Evolutionary conservation across 2,797 vertebrate species (phyloP), one percentile per base, ranked within the genome.

Genomic region (Sparus aurata): DNA sequence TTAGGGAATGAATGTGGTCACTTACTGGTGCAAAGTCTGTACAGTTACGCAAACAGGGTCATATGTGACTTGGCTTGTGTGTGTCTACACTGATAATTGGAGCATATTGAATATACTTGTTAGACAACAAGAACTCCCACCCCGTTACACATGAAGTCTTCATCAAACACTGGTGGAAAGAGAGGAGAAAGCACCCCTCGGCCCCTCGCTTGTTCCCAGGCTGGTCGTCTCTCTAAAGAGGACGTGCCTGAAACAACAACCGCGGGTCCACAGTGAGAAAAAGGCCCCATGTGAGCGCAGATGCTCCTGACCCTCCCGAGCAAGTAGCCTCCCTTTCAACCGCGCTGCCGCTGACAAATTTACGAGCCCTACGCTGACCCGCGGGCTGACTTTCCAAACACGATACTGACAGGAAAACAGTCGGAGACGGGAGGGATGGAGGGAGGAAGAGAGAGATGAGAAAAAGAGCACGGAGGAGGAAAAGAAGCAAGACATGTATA

Each of bases 191-290:
- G 54, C 66, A 53, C 75, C 85, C 75, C 75, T 80, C 75, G 4
- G 12, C 73, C 77, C 86, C 77, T 90, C 47, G 16, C 16, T 53
- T 53, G 81, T 90, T 91, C 89, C 79, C 93, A 93, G 89, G 93
- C 82, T 75, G 79, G 83, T 92, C 86, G 92, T 91, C 89, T 94
- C 94, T 89, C 90, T 89, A 83, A 91, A 92, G 93, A 96, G 94
- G 96, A 96, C 90, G 66, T 95, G 96, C 94, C 96, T 97, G 96
- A 96, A 96, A 97, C 96, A 97, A 95, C 94, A 96, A 96, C 88
- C 85, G 84, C 38, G 30, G 80, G 75, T 72, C 82, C 54, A 38
- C 71, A 68, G 77, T 49, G 82, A 92, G 89, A 91, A 82, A 89
- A 87, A 80, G 82, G 82, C 84, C 82, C 87, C 86, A 76, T 80